These are phyloP conservation scores for Triplophysa yarkandensis DNA, from an alignment of 2,797 vertebrate genomes.

Conservation along the genomic window DNA sequence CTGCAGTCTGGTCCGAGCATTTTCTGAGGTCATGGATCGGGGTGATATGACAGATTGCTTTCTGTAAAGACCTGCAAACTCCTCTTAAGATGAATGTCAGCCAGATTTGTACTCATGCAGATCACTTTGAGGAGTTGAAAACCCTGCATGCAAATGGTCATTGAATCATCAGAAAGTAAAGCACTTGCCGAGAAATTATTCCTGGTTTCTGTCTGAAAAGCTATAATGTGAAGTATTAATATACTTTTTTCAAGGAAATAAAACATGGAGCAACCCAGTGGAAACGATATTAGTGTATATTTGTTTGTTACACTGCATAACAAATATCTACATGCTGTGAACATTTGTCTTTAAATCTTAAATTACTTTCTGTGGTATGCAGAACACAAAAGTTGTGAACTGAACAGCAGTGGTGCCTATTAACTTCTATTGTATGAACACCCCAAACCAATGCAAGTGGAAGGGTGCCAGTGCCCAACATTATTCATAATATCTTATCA, in stretches of 20 bases:
- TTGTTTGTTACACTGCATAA: not conserved
- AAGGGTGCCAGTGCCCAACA: too few species aligned
- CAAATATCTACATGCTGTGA: not conserved
- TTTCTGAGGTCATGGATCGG: conserved; percentile 34
- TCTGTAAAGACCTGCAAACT: conserved; percentile 37
- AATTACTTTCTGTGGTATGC: too few species aligned
- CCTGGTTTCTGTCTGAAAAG: conserved; percentile 4
- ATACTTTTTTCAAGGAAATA: conserved; percentile 2
- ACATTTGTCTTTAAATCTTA: not conserved
- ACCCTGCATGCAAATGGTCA: conserved; percentile 24
- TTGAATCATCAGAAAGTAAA: conserved; percentile 28
- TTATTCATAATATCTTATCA: too few species aligned
- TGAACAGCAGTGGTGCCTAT: too few species aligned
- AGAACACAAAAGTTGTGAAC: too few species aligned
- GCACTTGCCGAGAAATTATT: conserved; percentile 1
- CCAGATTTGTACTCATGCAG: conserved; percentile 35
- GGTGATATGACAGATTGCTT: conserved; percentile 52
- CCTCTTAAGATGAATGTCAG: conserved; percentile 38
- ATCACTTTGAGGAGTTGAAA: conserved; percentile 28
- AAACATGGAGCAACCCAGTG: not conserved
- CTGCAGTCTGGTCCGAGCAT: conserved; percentile 32
- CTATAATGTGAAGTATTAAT: not conserved
- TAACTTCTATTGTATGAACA: too few species aligned
- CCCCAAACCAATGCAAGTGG: too few species aligned
- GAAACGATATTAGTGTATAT: not conserved